Base-by-base conservation (phyloP, 2,888 invertebrate species). In the Nomada fabriciana region DNA sequence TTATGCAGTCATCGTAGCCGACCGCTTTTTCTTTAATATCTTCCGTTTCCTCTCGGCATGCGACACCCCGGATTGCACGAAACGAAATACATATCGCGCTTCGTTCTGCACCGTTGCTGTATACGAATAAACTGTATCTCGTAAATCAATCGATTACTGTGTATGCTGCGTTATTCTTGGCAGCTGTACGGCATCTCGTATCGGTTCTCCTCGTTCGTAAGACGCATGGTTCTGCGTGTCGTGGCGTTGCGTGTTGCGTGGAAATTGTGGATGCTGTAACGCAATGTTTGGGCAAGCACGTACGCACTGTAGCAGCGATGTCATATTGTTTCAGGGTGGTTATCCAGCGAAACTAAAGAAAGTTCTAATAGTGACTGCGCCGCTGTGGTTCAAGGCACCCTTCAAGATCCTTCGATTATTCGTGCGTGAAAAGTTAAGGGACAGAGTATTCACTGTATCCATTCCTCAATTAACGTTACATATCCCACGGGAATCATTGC, bases 331-430 rank as follows among this genome's bases (percentile, higher is more conserved):
- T 11, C 95, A 99, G 99, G 99, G 99, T 90, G 98, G 98, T 72
- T 99, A 99, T 95, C 99, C 99, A 88, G 99, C 99, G 43, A 97
- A 98, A 92, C 95, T 99, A 93, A 99, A 99, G 94, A 99, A 99
- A 94, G 99, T 99, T 87, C 95, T 99, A 84, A 99, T 99, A 93
- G 99, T 98, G 90, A 98, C 99, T 84, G 99, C 99, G 65, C 99
- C 99, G 72, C 95, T 99, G 93, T 99, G 99, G 99, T 99, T 99
- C 94, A 98, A 98, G 94, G 99, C 99, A 80, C 99, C 99, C 0
- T 99, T 99, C 94, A 98, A 98, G 93, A 98, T 99, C 92, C 95
- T 99, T 72, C 96, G 99, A 73, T 95, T 99, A 90, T 99, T 99
- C 94, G 98, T 99, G 76, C 95, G 98, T 83, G 99, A 99, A 94